Evolutionary conservation across 2,113 vertebrate species (phyloP).

Genomic region (Glaucidium brasilianum): DNA sequence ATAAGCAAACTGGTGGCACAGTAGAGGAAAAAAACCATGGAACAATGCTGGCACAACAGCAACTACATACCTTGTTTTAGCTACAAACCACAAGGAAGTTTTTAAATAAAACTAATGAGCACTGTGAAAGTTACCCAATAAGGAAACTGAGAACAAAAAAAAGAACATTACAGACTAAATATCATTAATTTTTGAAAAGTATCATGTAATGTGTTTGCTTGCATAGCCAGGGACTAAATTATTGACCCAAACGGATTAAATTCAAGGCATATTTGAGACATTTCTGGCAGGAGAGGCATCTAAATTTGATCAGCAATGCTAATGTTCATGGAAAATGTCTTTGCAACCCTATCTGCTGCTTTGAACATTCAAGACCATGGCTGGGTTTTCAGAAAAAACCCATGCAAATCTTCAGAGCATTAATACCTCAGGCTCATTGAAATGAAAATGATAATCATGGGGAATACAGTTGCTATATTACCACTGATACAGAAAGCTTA

Average conservation of each 20-base stretch:
- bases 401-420: background rate
- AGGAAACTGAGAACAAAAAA: background rate
- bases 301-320: constrained; percentile 22
- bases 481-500: background rate
- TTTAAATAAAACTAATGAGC: background rate
- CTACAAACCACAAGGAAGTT: background rate
- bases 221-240: background rate
- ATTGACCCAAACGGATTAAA: background rate
- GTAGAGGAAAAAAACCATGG: background rate
- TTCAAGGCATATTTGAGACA: background rate
- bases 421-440: constrained; percentile 8
- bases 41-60: background rate
- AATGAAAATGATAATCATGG: constrained; percentile 35
- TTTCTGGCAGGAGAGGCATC: background rate
- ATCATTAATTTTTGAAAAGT: background rate
- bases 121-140: background rate
- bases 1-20: background rate
- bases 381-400: background rate
- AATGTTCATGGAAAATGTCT: background rate
- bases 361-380: background rate
- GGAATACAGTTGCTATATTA: background rate
- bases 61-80: background rate
- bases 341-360: background rate
- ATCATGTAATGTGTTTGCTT: background rate
- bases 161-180: background rate